Base-by-base conservation (phyloP, 23 tunicate genomes). In the Corella eumyota region DNA sequence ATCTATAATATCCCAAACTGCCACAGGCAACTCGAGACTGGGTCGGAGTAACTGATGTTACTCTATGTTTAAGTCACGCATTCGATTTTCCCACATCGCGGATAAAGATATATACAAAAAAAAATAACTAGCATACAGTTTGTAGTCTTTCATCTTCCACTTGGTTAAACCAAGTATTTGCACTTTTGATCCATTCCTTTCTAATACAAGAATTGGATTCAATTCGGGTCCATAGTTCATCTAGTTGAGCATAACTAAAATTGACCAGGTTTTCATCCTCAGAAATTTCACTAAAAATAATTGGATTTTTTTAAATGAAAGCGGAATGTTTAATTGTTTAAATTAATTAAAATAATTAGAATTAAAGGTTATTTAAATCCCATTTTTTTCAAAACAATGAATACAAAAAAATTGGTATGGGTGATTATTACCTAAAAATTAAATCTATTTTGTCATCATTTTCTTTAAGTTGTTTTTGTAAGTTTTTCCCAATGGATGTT, bases 91-190 rank as follows among this genome's bases (percentile, higher is more conserved):
- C n/a, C n/a, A n/a, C n/a, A n/a, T n/a, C n/a, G n/a, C n/a, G n/a
- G n/a, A n/a, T n/a, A n/a, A n/a, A n/a, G n/a, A n/a, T n/a, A n/a
- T n/a, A n/a, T n/a, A n/a, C n/a, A n/a, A n/a, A n/a, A n/a, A n/a
- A n/a, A n/a, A n/a, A n/a, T n/a, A 34, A 55, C 30, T 24, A 2
- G 44, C 75, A 20, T 59, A 84, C 94, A 35, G 83, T 69, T 62
- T 75, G 77, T 23, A 68, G 44, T 54, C 94, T 55, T 61, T 84
- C 94, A 64, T 75, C 74, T 64, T 84, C 94, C 23, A 69, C 69
- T 40, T 70, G 69, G 32, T 62, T 59, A 7, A 74, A 84, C 73
- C 69, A 54, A 2, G 36, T 65, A 34, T 70, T 64, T 29, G 94
- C 76, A 45, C 56, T 46, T 45, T 75, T 62, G 35, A 84, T 75